Evolutionary conservation across 2,888 invertebrate genomes (phyloP), one percentile per base, ranked within the genome.

Genomic region (Saturnia japonica): DNA sequence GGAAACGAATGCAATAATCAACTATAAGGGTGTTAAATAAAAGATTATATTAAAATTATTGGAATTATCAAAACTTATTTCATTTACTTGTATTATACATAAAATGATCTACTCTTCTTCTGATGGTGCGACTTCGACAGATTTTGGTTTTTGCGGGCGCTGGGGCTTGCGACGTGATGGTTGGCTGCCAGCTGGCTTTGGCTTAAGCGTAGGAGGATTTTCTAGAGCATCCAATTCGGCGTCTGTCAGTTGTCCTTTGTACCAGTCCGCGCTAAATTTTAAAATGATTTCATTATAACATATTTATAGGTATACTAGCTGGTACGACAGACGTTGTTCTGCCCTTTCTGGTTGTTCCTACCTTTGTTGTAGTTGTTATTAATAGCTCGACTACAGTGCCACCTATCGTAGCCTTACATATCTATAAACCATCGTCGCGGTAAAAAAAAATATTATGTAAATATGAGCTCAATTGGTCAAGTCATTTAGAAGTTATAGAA

Each of bases 181-280:
- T 66, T 82, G 80, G 1, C 88, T 80, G 8, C 95, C 94, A 12
- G 94, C 88, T 0, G 93, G 90, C 80, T 95, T 96, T 8, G 95
- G 95, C 82, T 95, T 96, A 22, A 95, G 92, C 54, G 95, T 95
- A 57, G 97, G 96, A 2, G 97, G 97, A 91, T 97, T 95, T 88
- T 98, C 97, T 75, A 98, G 90, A 60, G 96, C 97, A 0, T 96
- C 96, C 72, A 98, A 88, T 85, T 97, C 96, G 60, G 96, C 96
- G 74, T 97, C 97, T 12, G 97, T 97, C 80, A 98, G 90, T 76
- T 96, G 96, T 62, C 95, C 98, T 86, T 97, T 97, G 93, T 98
- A 98, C 97, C 98, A 98, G 83, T 98, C 98, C 78, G 96, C 96
- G 88, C 98, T 98, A 60, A 28, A 60, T 60, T 40, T 0, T 8